A percentile compares a stretch with the other conserved stretches of the same genome.
Evolutionary conservation across 2,888 invertebrate species (phyloP).

Genomic region (Andrena fulva): DNA sequence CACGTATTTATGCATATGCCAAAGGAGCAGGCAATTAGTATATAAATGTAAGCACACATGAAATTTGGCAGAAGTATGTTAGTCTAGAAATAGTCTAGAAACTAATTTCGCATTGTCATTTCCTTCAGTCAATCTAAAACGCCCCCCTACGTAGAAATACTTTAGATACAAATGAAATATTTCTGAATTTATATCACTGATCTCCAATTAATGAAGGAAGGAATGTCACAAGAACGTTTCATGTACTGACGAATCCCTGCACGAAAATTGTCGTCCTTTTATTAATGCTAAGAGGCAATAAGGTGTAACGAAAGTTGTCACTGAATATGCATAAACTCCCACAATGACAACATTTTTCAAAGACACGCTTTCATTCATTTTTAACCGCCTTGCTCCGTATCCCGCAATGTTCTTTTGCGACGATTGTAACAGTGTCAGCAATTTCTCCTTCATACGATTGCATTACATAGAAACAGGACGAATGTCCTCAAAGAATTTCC

Average conservation of each 20-base stretch:
- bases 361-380: conserved; percentile 59
- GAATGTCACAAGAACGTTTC: not conserved
- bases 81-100: not conserved
- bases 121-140: conserved; percentile 13
- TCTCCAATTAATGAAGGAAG: not conserved
- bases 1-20: not conserved
- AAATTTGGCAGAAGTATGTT: conserved; percentile 28
- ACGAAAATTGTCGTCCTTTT: too few relatives aligned
- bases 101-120: conserved; percentile 10
- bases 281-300: not conserved
- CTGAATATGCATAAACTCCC: conserved; percentile 34
- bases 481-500: conserved; percentile 75
- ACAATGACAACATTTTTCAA: conserved; percentile 27
- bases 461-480: conserved; percentile 71
- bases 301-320: not conserved
- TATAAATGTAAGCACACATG: conserved; percentile 28
- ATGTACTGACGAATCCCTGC: too few relatives aligned
- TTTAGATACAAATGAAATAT: not conserved
- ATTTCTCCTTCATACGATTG: conserved; percentile 59
- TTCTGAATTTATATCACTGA: not conserved
- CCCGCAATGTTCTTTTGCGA: conserved; percentile 73
- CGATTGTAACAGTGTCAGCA: conserved; percentile 70
- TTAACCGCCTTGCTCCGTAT: conserved; percentile 66
- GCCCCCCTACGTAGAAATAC: conserved; percentile 14
- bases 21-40: conserved; percentile 6